A percentile compares a stretch with the other conserved stretches of the same genome.
These are phyloP conservation scores for Rhingia rostrata DNA, from an alignment of 2,888 invertebrate species.

Conservation along the genomic window DNA sequence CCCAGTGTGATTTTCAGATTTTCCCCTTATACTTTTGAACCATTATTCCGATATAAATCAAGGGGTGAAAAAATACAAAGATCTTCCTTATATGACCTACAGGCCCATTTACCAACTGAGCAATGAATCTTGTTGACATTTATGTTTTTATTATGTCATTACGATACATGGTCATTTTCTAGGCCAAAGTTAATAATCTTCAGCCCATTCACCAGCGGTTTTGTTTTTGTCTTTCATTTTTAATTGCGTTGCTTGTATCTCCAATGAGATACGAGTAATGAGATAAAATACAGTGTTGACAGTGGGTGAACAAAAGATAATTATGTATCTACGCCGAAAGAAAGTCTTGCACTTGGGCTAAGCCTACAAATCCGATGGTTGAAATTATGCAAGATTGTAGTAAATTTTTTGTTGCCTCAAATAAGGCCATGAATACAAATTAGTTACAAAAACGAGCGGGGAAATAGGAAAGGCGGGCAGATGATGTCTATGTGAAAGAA, in stretches of 20 bases:
- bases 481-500: too few species aligned
- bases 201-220: too few species aligned
- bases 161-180: constrained; percentile 25
- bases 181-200: constrained; percentile 49
- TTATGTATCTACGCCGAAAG: not conserved
- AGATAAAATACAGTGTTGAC: constrained; percentile 24
- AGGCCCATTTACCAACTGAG: constrained; percentile 5
- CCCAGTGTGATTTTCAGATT: too few species aligned
- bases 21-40: too few species aligned
- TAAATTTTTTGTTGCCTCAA: too few species aligned
- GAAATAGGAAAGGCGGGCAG: too few species aligned
- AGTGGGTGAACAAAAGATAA: constrained; percentile 36
- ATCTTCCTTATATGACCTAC: not conserved
- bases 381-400: too few species aligned
- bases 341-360: constrained; percentile 3
- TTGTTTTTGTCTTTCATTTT: constrained; percentile 14
- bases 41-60: too few species aligned
- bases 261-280: constrained; percentile 15
- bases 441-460: too few species aligned
- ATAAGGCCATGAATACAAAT: too few species aligned
- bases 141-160: constrained; percentile 6
- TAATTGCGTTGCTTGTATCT: constrained; percentile 29
- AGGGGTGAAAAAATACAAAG: too few species aligned
- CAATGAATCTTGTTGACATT: constrained; percentile 23
- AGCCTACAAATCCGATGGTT: not conserved